Base-by-base conservation (phyloP, 2,888 invertebrate species). In the Cryptocheilus praepositus region DNA sequence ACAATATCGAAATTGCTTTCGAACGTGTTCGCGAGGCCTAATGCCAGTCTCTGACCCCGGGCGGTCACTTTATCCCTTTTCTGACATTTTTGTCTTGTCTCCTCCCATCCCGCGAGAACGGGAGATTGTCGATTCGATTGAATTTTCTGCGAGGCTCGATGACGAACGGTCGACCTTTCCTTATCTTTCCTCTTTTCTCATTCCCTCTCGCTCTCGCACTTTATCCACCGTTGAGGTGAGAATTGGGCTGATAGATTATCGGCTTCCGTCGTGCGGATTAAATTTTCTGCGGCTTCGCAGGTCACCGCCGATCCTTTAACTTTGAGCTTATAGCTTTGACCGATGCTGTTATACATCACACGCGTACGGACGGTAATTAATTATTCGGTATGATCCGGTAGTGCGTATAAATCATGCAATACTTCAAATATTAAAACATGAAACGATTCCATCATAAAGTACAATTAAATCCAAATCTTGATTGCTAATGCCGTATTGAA, bases 1-100 rank as follows among this genome's bases (percentile, higher is more conserved):
- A 76, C 79, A 76, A 81, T 82, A 75, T 69, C 74, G 74, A 64
- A 74, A 81, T 78, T 79, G 74, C 66, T 74, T 73, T 67, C 56
- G 72, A 71, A 77, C 75, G 78, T 79, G 76, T 78, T 73, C 64
- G 61, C 57, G 59, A 57, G 71, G 73, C 74, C 77, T 80, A 77
- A 77, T 77, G 70, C 69, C 70, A 59, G 53, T 56, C 62, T 57
- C 61, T 54, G 44, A 52, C 61, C 56, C n/a, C 56, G 3, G 22
- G 3, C 16, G 15, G 36, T 49, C 16, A 56, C 55, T 53, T 43
- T 62, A 55, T 51, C 51, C 54, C 65, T 61, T 61, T 64, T 36
- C 52, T 51, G 53, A 16, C 52, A n/a, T 45, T 43, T 44, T 19
- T 49, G 61, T 15, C 46, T 51, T 43, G 59, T 19, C 61, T 2